Evolutionary conservation across 2,888 invertebrate genomes (phyloP).

Genomic region (Xestobium rufovillosum): DNA sequence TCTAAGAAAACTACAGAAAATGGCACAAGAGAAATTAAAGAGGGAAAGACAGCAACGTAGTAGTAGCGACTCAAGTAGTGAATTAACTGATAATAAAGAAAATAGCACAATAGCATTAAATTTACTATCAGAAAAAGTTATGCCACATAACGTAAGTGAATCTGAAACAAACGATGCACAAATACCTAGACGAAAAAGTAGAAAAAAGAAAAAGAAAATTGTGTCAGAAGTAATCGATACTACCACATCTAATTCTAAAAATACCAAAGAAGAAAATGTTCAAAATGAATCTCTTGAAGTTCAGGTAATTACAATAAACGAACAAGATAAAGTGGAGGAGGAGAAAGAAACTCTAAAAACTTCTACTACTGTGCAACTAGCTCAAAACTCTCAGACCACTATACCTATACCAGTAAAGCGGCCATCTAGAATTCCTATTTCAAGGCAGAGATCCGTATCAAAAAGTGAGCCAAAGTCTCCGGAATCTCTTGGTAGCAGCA

Average conservation of each 20-base stretch:
- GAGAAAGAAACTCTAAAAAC: slow-evolving; percentile 24
- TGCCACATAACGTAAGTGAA: not conserved
- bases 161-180: slow-evolving; percentile 1
- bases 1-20: slow-evolving; percentile 21
- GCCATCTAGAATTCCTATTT: slow-evolving; percentile 39
- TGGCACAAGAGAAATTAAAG: slow-evolving; percentile 22
- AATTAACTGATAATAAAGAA: slow-evolving; percentile 17
- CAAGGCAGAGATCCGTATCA: slow-evolving; percentile 32
- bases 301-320: not conserved
- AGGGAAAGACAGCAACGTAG: slow-evolving; percentile 20
- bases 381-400: slow-evolving; percentile 32
- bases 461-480: slow-evolving; percentile 30
- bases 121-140: too few species aligned
- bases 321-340: slow-evolving; percentile 8
- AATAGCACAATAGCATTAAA: slow-evolving; percentile 4
- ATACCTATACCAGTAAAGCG: slow-evolving; percentile 24
- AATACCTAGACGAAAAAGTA: slow-evolving; percentile 1
- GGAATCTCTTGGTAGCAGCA: slow-evolving; percentile 26
- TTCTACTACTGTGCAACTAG: slow-evolving; percentile 34
- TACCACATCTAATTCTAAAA: slow-evolving; percentile 13
- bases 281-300: not conserved
- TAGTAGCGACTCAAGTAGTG: slow-evolving; percentile 29
- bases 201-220: too few species aligned
- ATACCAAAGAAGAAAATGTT: slow-evolving; percentile 17
- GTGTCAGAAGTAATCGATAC: too few species aligned